Conservation (phyloP, 1,140 invertebrate genomes). For the Drosophila orena region DNA sequence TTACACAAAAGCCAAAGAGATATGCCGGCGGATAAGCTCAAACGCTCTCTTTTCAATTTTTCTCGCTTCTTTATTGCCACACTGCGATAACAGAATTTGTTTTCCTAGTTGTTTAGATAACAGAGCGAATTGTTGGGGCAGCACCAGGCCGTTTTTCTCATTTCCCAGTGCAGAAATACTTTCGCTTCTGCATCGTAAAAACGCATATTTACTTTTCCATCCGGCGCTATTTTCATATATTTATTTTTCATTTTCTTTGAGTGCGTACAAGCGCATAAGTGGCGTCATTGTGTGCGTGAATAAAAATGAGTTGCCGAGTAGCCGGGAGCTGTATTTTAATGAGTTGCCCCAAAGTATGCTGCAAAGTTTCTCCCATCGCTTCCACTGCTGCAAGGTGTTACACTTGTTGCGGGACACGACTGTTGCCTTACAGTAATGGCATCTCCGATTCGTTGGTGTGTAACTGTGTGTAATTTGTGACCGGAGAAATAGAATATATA, state of each 20-base stretch:
- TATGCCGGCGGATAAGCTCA: conserved; percentile 18
- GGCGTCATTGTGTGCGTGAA: not conserved
- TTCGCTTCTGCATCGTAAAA: conserved; percentile 25
- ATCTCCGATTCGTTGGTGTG: not conserved
- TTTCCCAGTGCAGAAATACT: not conserved
- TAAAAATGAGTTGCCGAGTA: conserved; percentile 16
- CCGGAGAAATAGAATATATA: no score
- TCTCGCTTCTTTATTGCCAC: not conserved
- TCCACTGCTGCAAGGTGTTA: not conserved
- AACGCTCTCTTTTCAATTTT: conserved; percentile 7
- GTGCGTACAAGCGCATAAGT: not conserved
- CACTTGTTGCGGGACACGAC: conserved; percentile 7
- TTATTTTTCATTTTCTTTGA: conserved; percentile 8
- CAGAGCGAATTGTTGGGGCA: conserved; percentile 16
- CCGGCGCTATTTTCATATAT: not conserved
- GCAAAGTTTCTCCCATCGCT: not conserved
- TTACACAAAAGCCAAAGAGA: conserved; percentile 18
- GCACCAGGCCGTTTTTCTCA: conserved; percentile 1
- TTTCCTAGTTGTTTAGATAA: conserved; percentile 33
- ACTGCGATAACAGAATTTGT: conserved; percentile 48
- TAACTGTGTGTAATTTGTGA: no score
- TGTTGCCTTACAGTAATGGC: conserved; percentile 19
- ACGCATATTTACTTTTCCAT: conserved; percentile 22
- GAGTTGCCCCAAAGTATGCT: conserved; percentile 63
- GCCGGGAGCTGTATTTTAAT: not conserved